These are phyloP conservation scores for Apis cerana DNA, from an alignment of 1,140 invertebrate species.

Conservation along the genomic window DNA sequence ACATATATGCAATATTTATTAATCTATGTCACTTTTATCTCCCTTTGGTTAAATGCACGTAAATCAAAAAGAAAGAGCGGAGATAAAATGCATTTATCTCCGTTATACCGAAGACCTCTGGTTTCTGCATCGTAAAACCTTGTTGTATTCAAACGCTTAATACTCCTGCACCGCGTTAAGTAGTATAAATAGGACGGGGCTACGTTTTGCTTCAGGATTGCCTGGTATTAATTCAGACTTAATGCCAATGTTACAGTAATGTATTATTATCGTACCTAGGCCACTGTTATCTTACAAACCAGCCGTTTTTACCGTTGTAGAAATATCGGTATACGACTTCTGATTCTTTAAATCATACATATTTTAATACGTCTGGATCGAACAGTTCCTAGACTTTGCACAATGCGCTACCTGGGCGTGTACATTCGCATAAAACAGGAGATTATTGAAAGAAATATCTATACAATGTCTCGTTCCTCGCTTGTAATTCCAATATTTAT, in stretches of 20 bases:
- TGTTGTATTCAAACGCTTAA: slow-evolving; percentile 16
- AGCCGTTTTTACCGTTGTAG: not conserved
- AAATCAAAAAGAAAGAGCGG: not conserved
- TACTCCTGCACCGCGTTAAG: not conserved
- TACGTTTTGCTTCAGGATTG: not conserved
- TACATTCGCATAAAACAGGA: not conserved
- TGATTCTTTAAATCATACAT: slow-evolving; percentile 20
- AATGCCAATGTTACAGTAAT: slow-evolving; percentile 18
- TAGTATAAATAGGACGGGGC: not conserved
- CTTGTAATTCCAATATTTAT: slow-evolving; percentile 43
- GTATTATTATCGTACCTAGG: not conserved
- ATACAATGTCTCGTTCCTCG: slow-evolving; percentile 3
- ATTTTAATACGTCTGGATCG: slow-evolving; percentile 14
- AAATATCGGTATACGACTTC: slow-evolving; percentile 22
- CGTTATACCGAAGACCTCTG: not conserved
- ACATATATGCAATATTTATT: not conserved
- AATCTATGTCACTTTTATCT: not conserved
- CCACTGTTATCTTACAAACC: not conserved
- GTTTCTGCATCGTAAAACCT: not conserved
- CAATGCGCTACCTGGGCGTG: not conserved
- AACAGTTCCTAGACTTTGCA: slow-evolving; percentile 13
- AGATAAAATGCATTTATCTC: not conserved
- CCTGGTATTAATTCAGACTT: slow-evolving; percentile 23
- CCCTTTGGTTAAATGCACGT: not conserved
- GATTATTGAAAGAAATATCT: slow-evolving; percentile 36